Conservation (phyloP, 1,140 invertebrate species). For the Bombus vancouverensis region DNA sequence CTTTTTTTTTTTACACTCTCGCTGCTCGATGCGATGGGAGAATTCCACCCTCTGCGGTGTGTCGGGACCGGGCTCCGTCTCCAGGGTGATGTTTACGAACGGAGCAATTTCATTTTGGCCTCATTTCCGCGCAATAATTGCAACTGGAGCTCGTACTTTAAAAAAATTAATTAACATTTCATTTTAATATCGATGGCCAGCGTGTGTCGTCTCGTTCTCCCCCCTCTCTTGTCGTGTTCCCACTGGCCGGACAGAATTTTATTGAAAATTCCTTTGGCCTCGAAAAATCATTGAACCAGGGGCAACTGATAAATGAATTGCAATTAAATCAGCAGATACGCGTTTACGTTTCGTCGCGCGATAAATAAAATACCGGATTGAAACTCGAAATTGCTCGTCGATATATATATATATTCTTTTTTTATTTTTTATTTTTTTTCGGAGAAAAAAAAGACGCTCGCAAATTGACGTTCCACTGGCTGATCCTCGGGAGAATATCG, state of each 20-base stretch:
- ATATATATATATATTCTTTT: neutral
- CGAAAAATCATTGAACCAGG: neutral
- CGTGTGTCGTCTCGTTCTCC: neutral
- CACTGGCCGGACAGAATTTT: neutral
- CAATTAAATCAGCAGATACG: slow-evolving; percentile 16
- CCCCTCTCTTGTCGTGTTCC: neutral
- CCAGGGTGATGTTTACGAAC: slow-evolving; percentile 23
- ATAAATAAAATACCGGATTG: neutral
- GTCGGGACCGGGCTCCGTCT: neutral
- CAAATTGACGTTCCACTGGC: neutral
- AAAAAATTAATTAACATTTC: slow-evolving; percentile 48
- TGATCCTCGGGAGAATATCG: neutral
- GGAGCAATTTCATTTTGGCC: slow-evolving; percentile 25
- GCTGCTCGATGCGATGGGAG: no score
- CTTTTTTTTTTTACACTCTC: neutral
- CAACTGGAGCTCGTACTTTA: neutral
- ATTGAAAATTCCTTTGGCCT: slow-evolving; percentile 29
- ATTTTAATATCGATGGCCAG: slow-evolving; percentile 31
- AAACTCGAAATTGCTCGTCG: neutral
- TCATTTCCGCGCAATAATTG: slow-evolving; percentile 34
- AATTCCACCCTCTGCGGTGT: no score
- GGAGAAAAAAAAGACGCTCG: neutral
- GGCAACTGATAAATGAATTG: slow-evolving; percentile 5
- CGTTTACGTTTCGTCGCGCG: slow-evolving; percentile 4
- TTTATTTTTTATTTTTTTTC: neutral